Conservation (phyloP, 1,140 invertebrate genomes). For the Drosophila chauvacae region DNA sequence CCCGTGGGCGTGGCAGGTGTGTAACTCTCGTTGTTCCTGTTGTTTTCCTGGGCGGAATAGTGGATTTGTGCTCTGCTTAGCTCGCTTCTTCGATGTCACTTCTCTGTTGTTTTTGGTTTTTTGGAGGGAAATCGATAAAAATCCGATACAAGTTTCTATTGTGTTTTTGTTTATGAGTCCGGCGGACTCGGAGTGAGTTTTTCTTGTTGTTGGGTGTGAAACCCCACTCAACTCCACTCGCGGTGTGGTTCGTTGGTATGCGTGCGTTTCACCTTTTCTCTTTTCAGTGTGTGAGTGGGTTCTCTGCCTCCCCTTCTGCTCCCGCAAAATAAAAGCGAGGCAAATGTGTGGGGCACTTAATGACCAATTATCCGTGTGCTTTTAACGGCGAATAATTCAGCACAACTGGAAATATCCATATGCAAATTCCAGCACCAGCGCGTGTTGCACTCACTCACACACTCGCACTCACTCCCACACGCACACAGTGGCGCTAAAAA, state of each 20-base stretch:
- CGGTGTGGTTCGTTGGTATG: conserved; percentile 49
- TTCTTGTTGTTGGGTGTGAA: conserved; percentile 29
- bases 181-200: conserved; percentile 51
- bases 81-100: conserved; percentile 20
- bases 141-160: conserved; percentile 24
- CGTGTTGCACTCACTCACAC: conserved; percentile 41
- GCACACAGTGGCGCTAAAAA: conserved; percentile 51
- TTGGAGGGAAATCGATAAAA: conserved; percentile 81
- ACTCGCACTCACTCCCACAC: conserved; percentile 33
- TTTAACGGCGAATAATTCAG: conserved; percentile 42
- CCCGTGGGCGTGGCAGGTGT: conserved; percentile 65
- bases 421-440: conserved; percentile 39
- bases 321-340: conserved; percentile 32
- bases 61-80: conserved; percentile 38
- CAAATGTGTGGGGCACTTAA: conserved; percentile 36
- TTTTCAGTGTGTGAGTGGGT: conserved; percentile 54
- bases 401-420: conserved; percentile 34
- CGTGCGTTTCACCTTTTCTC: conserved; percentile 78
- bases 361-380: conserved; percentile 42
- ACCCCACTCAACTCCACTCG: conserved; percentile 41
- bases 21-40: conserved; percentile 36
- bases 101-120: conserved; percentile 9
- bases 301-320: conserved; percentile 15
- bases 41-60: conserved; percentile 78
- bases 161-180: conserved; percentile 56